phyloP scores from a whole-genome alignment of 1,140 invertebrate genomes.

The Pseudobourletiella spinata region DNA sequence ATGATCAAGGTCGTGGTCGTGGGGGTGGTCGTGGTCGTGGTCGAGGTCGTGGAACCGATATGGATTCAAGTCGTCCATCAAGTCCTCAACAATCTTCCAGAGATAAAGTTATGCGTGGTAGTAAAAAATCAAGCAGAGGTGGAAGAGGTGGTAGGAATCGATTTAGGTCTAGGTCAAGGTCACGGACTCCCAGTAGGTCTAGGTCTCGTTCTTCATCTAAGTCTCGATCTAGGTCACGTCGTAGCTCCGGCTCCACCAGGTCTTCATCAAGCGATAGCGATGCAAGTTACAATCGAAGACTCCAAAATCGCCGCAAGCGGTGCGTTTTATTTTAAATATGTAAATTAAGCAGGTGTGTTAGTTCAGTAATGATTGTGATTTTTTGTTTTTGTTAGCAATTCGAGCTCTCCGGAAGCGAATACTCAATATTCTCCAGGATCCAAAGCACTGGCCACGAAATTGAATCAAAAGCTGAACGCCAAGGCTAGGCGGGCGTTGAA shows the following conservation, averaged over 20 bases:
- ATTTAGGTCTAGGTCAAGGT: slow-evolving; percentile 40
- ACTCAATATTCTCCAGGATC: neutral
- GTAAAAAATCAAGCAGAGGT: neutral
- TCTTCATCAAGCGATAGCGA: slow-evolving; percentile 16
- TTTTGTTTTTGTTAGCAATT: neutral
- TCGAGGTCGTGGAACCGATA: slow-evolving; percentile 17
- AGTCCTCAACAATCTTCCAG: neutral
- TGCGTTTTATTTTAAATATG: slow-evolving; percentile 3
- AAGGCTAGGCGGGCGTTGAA: slow-evolving; percentile 34
- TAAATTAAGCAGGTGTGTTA: too few relatives aligned
- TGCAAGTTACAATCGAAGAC: neutral
- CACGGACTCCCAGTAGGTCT: slow-evolving; percentile 34
- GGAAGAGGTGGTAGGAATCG: slow-evolving; percentile 25
- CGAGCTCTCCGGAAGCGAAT: neutral
- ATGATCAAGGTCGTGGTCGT: slow-evolving; percentile 39
- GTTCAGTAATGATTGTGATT: too few relatives aligned
- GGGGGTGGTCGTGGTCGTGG: slow-evolving; percentile 36
- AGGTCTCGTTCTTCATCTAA: slow-evolving; percentile 37
- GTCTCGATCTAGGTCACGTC: slow-evolving; percentile 45
- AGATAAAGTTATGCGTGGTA: neutral
- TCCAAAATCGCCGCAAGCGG: slow-evolving; percentile 11
- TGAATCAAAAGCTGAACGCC: slow-evolving; percentile 8
- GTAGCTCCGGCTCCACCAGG: slow-evolving; percentile 41
- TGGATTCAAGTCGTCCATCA: neutral
- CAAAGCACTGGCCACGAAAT: neutral